Evolutionary conservation across 2,113 vertebrate genomes (phyloP).

Genomic region (Seriola quinqueradiata): DNA sequence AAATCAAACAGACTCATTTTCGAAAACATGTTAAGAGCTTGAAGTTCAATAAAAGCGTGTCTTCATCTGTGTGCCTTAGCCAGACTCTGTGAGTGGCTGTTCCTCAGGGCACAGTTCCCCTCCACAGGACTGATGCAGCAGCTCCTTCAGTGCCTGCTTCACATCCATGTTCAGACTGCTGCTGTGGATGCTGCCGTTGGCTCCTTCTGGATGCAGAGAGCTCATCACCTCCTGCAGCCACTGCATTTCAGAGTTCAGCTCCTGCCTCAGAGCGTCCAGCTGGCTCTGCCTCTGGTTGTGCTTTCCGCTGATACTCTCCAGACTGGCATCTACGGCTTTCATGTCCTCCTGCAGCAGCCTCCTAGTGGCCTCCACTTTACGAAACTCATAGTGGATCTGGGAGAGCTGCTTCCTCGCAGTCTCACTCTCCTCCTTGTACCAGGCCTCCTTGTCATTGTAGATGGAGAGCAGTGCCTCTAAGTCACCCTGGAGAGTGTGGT

Average conservation of each 20-base stretch:
- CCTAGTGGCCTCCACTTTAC: constrained; percentile 86
- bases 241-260: constrained; percentile 87
- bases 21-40: not conserved
- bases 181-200: constrained; percentile 41
- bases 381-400: constrained; percentile 87
- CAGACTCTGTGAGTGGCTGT: constrained; percentile 73
- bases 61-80: constrained; percentile 40
- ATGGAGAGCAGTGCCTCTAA: constrained; percentile 89
- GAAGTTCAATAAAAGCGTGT: not conserved
- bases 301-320: constrained; percentile 79
- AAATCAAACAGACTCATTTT: not conserved
- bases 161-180: constrained; percentile 79
- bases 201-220: constrained; percentile 78
- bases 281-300: constrained; percentile 84
- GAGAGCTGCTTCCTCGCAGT: constrained; percentile 86
- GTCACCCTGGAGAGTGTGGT: constrained; percentile 86
- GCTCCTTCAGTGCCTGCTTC: constrained; percentile 84
- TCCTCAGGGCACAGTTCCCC: constrained; percentile 82
- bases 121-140: constrained; percentile 81
- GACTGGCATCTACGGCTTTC: constrained; percentile 68
- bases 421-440: constrained; percentile 91
- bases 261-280: constrained; percentile 85
- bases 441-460: constrained; percentile 90
- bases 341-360: constrained; percentile 87
- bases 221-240: constrained; percentile 89